Percentiles rank a stretch among this genome's conserved stretches.
Conservation (phyloP, 2,797 vertebrate genomes). For the Diplodus sargus region DNA sequence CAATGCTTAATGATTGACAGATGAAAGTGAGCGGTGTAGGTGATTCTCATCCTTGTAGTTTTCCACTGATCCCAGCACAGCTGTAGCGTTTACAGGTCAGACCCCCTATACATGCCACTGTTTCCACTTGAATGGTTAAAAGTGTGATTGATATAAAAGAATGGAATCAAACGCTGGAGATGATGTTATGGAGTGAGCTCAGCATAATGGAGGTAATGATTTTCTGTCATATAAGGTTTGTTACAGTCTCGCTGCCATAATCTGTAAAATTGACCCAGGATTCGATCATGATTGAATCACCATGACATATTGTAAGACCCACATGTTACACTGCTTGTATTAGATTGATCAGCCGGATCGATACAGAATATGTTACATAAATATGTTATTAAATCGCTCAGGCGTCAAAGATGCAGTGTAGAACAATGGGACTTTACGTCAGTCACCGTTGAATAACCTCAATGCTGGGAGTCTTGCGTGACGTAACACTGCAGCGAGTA, state of each 20-base stretch:
- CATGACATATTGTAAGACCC: conserved; percentile 32
- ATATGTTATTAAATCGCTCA: conserved; percentile 22
- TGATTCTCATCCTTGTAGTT: conserved; percentile 18
- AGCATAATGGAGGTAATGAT: conserved; percentile 63
- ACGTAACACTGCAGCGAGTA: background rate
- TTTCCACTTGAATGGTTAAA: conserved; percentile 16
- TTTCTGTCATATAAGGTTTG: conserved; percentile 64
- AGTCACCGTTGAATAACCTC: background rate
- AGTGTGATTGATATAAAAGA: conserved; percentile 45
- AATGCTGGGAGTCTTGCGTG: background rate
- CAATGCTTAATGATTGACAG: conserved; percentile 33
- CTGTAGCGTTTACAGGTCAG: conserved; percentile 17
- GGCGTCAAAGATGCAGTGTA: background rate
- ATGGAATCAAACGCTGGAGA: conserved; percentile 30
- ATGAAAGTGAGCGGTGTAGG: conserved; percentile 29
- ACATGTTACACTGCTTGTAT: conserved; percentile 16
- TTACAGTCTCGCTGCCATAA: conserved; percentile 34
- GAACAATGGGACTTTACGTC: conserved; percentile 8
- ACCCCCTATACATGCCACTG: background rate
- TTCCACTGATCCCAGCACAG: conserved; percentile 26
- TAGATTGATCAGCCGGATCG: conserved; percentile 36
- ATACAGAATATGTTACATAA: conserved; percentile 35
- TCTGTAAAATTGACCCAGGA: conserved; percentile 41
- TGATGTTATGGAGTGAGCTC: conserved; percentile 39
- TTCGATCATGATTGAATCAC: conserved; percentile 14